Evolutionary conservation across 1,140 invertebrate species (phyloP), one percentile per base, ranked within the genome.

Genomic region (Wiebesia pumilae): DNA sequence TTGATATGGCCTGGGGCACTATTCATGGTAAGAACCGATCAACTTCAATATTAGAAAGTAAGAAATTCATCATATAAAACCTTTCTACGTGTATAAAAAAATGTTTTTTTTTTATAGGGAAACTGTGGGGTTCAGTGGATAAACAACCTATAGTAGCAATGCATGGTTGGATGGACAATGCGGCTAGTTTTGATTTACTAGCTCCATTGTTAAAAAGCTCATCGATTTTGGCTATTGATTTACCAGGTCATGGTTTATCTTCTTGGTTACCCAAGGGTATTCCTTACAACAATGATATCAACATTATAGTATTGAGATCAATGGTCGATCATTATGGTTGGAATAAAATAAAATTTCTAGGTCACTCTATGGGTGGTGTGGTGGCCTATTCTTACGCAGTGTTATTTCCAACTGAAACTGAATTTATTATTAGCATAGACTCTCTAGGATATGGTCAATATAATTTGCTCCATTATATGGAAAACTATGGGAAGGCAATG

Each of bases 141-240:
- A 93, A 94, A 16, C 92, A 95, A 69, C 96, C 96, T 0, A 95
- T 97, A 77, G 89, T 97, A 27, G 95, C 95, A 0, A 88, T 97
- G 67, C 97, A 97, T 90, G 97, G 97, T 1, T 97, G 96, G 96
- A 89, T 96, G 92, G 96, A 97, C 88, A 97, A 97, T 91, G 96
- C 96, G 24, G 96, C 95, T 4, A 95, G 95, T 1, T 97, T 97
- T 93, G 96, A 97, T 91, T 93, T 94, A 0, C 90, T 97, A 19
- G 95, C 95, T 33, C 96, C 96, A 27, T 89, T 96, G 40, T 90
- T 97, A 62, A 93, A 94, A 27, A 91, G 96, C 88, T 89, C 95
- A 3, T 94, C 95, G 10, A 94, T 96, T 85, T 90, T 97, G 21
- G 95, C 96, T 1, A 94, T 97, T 30, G 96, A 97, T 92, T 94